phyloP scores from a whole-genome alignment of 2,797 vertebrate genomes.

The Pantherophis vulpinus region DNA sequence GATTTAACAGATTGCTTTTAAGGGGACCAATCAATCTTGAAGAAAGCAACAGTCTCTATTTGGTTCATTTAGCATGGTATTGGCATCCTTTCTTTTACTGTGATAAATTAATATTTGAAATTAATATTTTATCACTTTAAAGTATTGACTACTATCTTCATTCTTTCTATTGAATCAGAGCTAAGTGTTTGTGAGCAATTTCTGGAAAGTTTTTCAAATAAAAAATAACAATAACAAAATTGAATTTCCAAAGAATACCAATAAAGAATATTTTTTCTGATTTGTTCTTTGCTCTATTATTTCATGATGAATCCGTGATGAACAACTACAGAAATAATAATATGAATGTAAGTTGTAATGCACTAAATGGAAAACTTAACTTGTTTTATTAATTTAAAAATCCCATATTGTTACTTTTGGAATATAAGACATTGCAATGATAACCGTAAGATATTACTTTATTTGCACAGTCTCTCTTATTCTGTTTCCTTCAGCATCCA shows the following conservation, averaged over 20 bases:
- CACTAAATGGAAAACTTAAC: neutral
- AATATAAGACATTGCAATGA: neutral
- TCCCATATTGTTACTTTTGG: neutral
- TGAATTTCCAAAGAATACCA: neutral
- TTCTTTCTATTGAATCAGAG: neutral
- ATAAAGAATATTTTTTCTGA: neutral
- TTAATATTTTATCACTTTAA: conserved; percentile 12
- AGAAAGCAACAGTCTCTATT: neutral
- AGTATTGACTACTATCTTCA: neutral
- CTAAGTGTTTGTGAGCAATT: neutral
- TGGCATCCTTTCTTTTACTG: neutral
- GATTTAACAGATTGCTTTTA: neutral
- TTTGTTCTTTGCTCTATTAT: neutral
- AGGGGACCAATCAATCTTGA: neutral
- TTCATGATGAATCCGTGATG: neutral
- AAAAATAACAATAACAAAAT: neutral
- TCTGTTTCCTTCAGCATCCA: neutral
- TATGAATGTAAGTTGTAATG: neutral
- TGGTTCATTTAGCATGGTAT: neutral
- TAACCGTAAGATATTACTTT: neutral
- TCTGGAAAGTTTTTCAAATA: conserved; percentile 1
- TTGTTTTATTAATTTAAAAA: neutral
- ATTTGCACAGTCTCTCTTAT: neutral
- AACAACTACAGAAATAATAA: neutral
- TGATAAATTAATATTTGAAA: neutral